Percentiles rank a stretch among this genome's conserved stretches.
Evolutionary conservation across 2,797 vertebrate genomes (phyloP).

Genomic region (Esox masquinongy): DNA sequence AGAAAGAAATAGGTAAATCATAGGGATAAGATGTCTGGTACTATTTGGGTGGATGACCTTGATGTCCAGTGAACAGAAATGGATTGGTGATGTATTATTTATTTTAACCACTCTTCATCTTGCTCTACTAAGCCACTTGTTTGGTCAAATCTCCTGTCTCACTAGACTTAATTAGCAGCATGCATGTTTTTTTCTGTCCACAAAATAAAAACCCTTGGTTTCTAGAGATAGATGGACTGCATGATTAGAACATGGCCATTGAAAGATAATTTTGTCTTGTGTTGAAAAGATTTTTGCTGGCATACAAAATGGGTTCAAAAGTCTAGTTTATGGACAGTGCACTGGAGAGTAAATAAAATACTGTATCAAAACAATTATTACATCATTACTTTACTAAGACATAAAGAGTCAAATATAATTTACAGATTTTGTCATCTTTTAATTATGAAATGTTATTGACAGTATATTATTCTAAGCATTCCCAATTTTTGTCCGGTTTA

Average conservation of each 20-base stretch:
- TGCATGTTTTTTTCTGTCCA: neutral
- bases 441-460: neutral
- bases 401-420: neutral
- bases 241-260: neutral
- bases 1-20: neutral
- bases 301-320: neutral
- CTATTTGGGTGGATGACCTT: neutral
- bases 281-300: neutral
- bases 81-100: conserved; percentile 8
- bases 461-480: neutral
- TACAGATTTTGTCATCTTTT: neutral
- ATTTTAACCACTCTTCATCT: conserved; percentile 14
- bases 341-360: neutral
- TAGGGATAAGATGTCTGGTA: neutral
- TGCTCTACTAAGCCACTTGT: conserved; percentile 4
- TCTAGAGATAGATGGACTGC: neutral
- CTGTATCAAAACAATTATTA: neutral
- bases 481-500: neutral
- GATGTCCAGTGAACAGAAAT: neutral
- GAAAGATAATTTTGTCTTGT: neutral
- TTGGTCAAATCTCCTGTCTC: neutral
- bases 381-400: neutral
- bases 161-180: neutral
- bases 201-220: neutral
- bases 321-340: neutral